phyloP scores from a whole-genome alignment of 2,113 vertebrate species.

The Campylorhamphus procurvoides region DNA sequence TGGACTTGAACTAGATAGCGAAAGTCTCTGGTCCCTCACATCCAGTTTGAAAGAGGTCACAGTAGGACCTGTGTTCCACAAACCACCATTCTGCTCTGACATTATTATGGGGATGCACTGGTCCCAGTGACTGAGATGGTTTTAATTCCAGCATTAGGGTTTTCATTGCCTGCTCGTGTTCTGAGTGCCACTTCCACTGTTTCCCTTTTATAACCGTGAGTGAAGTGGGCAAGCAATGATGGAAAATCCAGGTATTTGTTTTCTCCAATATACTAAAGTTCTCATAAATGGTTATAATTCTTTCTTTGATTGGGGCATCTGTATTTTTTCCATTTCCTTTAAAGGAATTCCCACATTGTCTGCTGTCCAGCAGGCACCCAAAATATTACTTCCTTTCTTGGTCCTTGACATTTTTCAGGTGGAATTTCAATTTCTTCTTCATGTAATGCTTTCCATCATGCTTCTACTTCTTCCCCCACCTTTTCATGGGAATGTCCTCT shows the following conservation, averaged over 20 bases:
- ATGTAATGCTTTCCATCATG: not conserved
- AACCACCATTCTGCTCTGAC: not conserved
- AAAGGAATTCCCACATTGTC: not conserved
- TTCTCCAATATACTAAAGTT: not conserved
- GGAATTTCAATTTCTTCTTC: not conserved
- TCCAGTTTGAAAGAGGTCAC: not conserved
- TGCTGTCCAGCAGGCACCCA: not conserved
- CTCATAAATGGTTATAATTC: not conserved
- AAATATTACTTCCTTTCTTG: not conserved
- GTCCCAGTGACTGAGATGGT: not conserved
- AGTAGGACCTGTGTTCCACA: not conserved
- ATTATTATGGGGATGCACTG: not conserved
- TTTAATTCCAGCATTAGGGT: not conserved
- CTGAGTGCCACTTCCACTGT: not conserved
- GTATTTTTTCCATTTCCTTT: no score
- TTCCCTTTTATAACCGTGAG: not conserved
- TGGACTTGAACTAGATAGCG: not conserved
- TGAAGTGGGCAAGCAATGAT: not conserved
- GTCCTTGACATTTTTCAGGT: not conserved
- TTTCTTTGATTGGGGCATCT: no score
- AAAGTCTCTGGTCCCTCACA: not conserved
- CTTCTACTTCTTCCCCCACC: not conserved
- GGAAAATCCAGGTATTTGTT: not conserved
- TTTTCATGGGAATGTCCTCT: not conserved
- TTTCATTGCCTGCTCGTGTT: not conserved